Evolutionary conservation across 1,140 invertebrate species (phyloP).

Genomic region (Drosophila equinoxialis): DNA sequence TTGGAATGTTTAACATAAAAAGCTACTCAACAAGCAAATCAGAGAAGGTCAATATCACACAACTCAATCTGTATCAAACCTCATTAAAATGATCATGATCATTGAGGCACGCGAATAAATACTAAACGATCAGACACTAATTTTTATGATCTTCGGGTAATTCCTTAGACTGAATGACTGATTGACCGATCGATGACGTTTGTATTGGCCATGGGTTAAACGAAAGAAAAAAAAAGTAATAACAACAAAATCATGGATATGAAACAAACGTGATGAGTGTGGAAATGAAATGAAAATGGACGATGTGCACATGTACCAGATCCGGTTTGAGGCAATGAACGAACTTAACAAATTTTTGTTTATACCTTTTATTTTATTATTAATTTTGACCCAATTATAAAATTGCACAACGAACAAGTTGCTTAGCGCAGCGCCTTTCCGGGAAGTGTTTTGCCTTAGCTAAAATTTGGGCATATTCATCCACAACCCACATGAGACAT

Average conservation of each 20-base stretch:
- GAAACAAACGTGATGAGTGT: constrained; percentile 17
- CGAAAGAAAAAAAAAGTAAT: constrained; percentile 32
- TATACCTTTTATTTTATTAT: constrained; percentile 43
- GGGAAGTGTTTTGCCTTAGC: constrained; percentile 55
- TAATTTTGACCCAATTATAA: constrained; percentile 72
- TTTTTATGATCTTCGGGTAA: constrained; percentile 79
- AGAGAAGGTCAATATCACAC: constrained; percentile 71
- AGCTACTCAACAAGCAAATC: constrained; percentile 42
- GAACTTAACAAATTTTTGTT: constrained; percentile 34
- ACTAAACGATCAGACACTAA: constrained; percentile 33
- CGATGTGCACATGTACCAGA: constrained; percentile 48
- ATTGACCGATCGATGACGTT: constrained; percentile 47
- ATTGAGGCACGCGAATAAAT: constrained; percentile 33
- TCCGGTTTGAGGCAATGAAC: constrained; percentile 68
- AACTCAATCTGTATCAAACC: constrained; percentile 54
- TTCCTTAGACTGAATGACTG: constrained; percentile 49
- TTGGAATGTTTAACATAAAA: constrained; percentile 78
- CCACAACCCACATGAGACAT: constrained; percentile 52
- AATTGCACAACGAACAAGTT: constrained; percentile 56
- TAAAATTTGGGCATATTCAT: constrained; percentile 48
- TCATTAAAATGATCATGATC: constrained; percentile 50
- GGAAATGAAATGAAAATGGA: constrained; percentile 38
- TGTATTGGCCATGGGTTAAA: constrained; percentile 61
- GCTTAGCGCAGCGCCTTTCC: constrained; percentile 51
- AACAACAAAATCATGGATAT: constrained; percentile 21